Conservation (phyloP, 2,888 invertebrate genomes). For the Lucinisca nassula region DNA sequence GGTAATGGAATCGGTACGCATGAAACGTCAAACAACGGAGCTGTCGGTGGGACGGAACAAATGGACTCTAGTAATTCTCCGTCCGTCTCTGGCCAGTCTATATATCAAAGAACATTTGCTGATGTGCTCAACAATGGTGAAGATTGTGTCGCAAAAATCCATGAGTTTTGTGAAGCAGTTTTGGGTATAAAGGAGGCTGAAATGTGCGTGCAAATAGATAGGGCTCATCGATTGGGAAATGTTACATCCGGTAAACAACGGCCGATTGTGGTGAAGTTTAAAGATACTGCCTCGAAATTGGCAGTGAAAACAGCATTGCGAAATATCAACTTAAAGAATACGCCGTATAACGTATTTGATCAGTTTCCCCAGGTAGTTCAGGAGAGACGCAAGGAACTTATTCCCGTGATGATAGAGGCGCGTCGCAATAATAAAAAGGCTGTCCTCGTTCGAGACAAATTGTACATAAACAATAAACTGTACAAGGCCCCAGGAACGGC, state of each 20-base stretch:
- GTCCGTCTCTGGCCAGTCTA: too few relatives aligned
- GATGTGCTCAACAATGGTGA: too few relatives aligned
- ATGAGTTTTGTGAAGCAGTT: background rate
- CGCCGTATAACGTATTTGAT: background rate
- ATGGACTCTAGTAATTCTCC: too few relatives aligned
- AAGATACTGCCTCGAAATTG: conserved; percentile 12
- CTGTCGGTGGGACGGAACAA: too few relatives aligned
- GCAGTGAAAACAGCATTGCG: background rate
- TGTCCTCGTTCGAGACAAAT: conserved; percentile 16
- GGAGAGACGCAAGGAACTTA: background rate
- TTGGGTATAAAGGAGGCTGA: background rate
- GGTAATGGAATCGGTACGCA: too few relatives aligned
- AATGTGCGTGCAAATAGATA: background rate
- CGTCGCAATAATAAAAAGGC: background rate
- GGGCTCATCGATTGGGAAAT: background rate
- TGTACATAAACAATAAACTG: conserved; percentile 22
- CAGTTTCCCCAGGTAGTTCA: conserved; percentile 17
- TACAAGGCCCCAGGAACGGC: too few relatives aligned
- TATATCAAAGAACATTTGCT: too few relatives aligned
- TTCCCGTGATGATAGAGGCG: conserved; percentile 10
- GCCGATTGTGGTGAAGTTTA: conserved; percentile 16
- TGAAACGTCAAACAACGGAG: too few relatives aligned
- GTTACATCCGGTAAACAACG: background rate
- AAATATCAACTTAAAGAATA: background rate
- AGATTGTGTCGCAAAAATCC: background rate